phyloP scores from a whole-genome alignment of 2,797 vertebrate species.

The Smutsia temminckii region DNA sequence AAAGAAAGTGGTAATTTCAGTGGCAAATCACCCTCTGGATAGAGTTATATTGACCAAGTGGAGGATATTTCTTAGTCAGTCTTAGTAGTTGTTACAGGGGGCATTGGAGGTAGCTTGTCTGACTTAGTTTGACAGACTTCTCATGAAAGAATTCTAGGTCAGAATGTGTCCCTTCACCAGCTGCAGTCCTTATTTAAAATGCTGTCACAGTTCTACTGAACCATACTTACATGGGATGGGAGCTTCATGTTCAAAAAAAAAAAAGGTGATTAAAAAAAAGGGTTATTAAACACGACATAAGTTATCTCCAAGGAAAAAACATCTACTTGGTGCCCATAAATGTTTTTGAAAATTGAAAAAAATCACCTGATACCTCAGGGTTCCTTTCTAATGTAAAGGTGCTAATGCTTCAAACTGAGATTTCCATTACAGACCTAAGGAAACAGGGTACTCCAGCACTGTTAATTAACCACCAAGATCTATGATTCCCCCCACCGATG shows the following conservation, averaged over 20 bases:
- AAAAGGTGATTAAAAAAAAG: not conserved
- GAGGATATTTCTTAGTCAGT: not conserved
- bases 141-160: not conserved
- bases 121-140: not conserved
- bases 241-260: not conserved
- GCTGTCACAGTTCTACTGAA: not conserved
- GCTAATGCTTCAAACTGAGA: slow-evolving; percentile 11
- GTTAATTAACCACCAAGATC: slow-evolving; percentile 57
- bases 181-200: not conserved
- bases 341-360: slow-evolving; percentile 39
- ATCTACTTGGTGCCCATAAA: not conserved
- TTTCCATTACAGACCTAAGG: slow-evolving; percentile 59
- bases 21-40: not conserved
- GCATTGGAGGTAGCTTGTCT: not conserved
- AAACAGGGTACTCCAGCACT: not conserved
- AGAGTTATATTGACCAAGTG: not conserved
- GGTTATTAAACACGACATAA: slow-evolving; percentile 29
- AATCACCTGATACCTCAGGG: not conserved
- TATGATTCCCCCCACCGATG: not conserved
- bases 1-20: not conserved
- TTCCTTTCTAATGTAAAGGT: slow-evolving; percentile 40
- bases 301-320: not conserved
- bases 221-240: not conserved
- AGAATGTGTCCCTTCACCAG: not conserved
- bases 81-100: not conserved